Base-by-base conservation (phyloP, 2,888 invertebrate species). In the Eupithecia abbreviata region DNA sequence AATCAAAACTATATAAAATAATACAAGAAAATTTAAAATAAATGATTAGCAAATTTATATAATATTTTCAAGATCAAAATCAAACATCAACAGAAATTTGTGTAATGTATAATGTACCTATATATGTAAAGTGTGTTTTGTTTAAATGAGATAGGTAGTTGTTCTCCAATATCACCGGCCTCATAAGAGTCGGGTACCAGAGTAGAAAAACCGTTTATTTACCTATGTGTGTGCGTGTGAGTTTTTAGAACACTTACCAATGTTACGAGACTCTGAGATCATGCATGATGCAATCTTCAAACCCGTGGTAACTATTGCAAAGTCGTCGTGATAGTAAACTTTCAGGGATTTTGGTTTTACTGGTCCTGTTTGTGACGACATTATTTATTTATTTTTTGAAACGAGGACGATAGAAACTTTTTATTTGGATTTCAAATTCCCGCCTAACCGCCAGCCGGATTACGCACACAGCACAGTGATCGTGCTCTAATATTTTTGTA, bases 261-360 rank as follows among this genome's bases (percentile, higher is more conserved):
- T 83, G 86, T 91, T 88, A 79, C 93, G 93, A 13, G 96, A 92
- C 82, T 96, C 95, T 1, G 95, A 94, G 70, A 96, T 92, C 96
- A 96, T 96, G 81, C 96, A 96, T 82, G 96, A 94, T 76, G 96
- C 95, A 71, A 96, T 95, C 88, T 93, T 94, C 67, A 96, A 90
- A 67, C 96, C 96, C 79, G 91, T 92, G 9, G 95, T 88, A 51
- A 96, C 88, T 80, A 91, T 93, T 75, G 92, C 92, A 83, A 95
- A 96, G 62, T 94, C 92, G 75, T 96, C 93, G 77, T 92, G 87
- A 82, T 96, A 95, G 82, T 94, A 95, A 73, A 96, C 91, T 87
- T 93, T 95, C 30, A 95, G 90, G 49, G 88, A 90, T 84, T 91
- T 91, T 71, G 92, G 89, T 83, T 88, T 91, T 65, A 88, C 83